These are phyloP conservation scores for Blastomussa wellsi DNA, from an alignment of 92 coral and sea anemone species.

Conservation along the genomic window DNA sequence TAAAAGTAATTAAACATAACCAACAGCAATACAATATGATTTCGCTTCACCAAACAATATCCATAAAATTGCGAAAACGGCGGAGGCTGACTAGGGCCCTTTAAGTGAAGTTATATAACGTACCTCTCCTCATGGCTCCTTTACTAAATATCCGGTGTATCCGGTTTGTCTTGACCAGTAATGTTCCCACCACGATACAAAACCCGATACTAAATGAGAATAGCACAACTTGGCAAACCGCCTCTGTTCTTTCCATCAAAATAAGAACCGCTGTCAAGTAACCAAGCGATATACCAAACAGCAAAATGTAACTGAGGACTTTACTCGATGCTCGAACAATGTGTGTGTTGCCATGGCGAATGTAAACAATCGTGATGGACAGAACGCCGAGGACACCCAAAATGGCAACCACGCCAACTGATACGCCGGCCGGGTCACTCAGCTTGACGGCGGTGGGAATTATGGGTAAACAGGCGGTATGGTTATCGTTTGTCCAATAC, in stretches of 20 bases:
- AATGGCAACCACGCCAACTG: constrained; percentile 62
- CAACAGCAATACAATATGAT: no score
- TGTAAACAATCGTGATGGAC: constrained; percentile 59
- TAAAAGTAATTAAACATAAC: no score
- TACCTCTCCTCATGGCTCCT: constrained; percentile 87
- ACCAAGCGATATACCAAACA: constrained; percentile 78
- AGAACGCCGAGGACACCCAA: constrained; percentile 61
- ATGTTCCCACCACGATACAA: constrained; percentile 79
- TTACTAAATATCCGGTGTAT: constrained; percentile 81
- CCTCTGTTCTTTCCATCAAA: constrained; percentile 71
- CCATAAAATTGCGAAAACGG: no score
- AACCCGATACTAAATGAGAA: constrained; percentile 77
- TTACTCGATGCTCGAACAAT: constrained; percentile 83
- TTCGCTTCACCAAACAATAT: no score
- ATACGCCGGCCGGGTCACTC: constrained; percentile 72
- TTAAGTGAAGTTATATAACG: background rate
- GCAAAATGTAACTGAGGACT: constrained; percentile 71
- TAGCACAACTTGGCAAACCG: constrained; percentile 64
- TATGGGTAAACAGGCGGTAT: constrained; percentile 71
- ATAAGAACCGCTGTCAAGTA: constrained; percentile 72
- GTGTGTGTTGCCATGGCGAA: constrained; percentile 69
- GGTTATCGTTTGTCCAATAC: constrained; percentile 83
- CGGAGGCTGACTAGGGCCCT: background rate
- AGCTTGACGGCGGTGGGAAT: constrained; percentile 64
- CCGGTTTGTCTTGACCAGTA: constrained; percentile 86